phyloP scores from a whole-genome alignment of 2,888 invertebrate species.

The Parnassius mnemosyne region DNA sequence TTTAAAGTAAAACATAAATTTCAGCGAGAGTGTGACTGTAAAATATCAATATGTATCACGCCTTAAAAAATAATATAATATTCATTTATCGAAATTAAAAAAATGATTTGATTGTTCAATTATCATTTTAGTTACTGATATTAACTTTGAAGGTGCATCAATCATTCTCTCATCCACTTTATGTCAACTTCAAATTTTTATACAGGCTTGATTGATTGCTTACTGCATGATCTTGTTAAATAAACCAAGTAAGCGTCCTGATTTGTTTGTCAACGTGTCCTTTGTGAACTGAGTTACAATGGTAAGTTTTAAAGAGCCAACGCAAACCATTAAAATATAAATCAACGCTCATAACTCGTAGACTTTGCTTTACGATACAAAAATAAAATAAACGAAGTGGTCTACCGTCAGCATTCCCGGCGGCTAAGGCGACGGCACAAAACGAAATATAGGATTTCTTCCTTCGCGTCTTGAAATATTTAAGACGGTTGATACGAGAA shows the following conservation, averaged over 20 bases:
- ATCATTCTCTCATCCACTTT: constrained; percentile 77
- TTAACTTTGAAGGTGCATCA: constrained; percentile 57
- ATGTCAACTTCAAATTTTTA: constrained; percentile 77
- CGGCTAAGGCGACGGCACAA: constrained; percentile 61
- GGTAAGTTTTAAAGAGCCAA: constrained; percentile 17
- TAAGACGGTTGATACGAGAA: constrained; percentile 56
- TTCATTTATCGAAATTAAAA: neutral
- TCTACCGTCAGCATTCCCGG: constrained; percentile 53
- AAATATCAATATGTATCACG: no score
- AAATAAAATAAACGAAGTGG: constrained; percentile 54
- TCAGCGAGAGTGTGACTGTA: no score
- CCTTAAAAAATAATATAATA: neutral
- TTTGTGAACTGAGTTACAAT: constrained; percentile 11
- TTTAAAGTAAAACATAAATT: no score
- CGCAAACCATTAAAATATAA: constrained; percentile 51
- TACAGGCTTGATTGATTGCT: constrained; percentile 69
- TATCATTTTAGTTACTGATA: constrained; percentile 21
- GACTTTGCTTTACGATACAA: constrained; percentile 56
- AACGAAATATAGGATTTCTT: constrained; percentile 65
- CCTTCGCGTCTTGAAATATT: constrained; percentile 56
- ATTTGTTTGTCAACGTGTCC: constrained; percentile 7
- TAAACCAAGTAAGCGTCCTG: neutral
- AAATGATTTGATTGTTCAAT: neutral
- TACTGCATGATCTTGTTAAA: constrained; percentile 34
- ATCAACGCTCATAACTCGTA: constrained; percentile 58